Base-by-base conservation (phyloP, 2,888 invertebrate species). In the Esperia sulphurella region DNA sequence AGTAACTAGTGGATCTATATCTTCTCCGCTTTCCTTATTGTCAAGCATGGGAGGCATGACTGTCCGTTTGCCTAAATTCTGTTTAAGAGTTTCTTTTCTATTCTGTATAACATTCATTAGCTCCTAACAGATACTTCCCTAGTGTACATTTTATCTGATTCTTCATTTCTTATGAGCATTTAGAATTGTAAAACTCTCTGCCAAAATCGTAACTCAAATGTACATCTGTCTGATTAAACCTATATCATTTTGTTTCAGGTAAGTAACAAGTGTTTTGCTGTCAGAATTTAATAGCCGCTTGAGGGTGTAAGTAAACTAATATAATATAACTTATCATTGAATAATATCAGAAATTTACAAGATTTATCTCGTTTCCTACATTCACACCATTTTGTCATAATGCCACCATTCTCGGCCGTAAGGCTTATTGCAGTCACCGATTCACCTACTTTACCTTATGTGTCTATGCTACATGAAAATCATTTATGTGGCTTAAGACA, bases 361-460 rank as follows among this genome's bases (percentile, higher is more conserved):
- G 29, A 13, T 37, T 43, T 50, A 50, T 50, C 50, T 44, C 12
- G 43, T 47, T 50, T 46, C 46, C 46, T 46, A 37, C 33, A 50
- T 43, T 43, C 44, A 5, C 37, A 38, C 42, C 37, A 38, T 50
- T 51, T 51, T 43, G 48, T 38, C 37, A 39, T 51, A 42, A 48
- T 35, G 13, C 37, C 45, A 43, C 21, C 45, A 45, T 45, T 45
- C 42, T 31, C 40, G 40, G 48, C 45, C 43, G 45, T 48, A 48
- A 48, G 41, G 40, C 39, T 47, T 48, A 42, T 39, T 52, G 51
- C 55, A 57, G 52, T 46, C 54, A 52, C 45, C 55, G 57, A 62
- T 64, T 63, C 61, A 61, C 62, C 61, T 63, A 61, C 61, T 65
- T 67, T 49, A 47, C 58, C 55, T 60, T 57, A 64, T 59, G 61